A percentile compares a stretch with the other conserved stretches of the same genome.
Conservation (phyloP, 2,797 vertebrate genomes). For the Manis pentadactyla region DNA sequence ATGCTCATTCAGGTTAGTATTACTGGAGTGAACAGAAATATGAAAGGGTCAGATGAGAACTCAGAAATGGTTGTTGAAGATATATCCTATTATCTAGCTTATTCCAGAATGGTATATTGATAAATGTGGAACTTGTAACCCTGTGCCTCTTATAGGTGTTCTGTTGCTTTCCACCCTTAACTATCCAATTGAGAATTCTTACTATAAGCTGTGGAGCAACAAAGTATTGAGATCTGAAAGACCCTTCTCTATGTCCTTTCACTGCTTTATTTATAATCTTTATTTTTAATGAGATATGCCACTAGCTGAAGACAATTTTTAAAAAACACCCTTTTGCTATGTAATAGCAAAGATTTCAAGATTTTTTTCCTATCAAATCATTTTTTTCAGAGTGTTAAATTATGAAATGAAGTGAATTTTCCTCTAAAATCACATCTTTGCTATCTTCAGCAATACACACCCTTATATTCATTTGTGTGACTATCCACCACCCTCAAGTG, state of each 20-base stretch:
- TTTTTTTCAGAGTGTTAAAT: background rate
- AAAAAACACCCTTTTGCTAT: background rate
- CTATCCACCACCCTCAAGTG: background rate
- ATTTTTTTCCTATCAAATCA: background rate
- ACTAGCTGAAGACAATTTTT: background rate
- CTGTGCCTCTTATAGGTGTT: background rate
- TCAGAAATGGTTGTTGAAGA: background rate
- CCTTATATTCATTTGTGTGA: background rate
- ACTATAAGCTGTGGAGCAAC: background rate
- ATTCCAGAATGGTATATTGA: background rate
- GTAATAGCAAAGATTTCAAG: background rate
- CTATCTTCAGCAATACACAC: background rate
- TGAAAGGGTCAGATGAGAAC: background rate
- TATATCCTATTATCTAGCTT: background rate
- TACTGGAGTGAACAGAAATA: background rate
- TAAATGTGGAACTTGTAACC: background rate
- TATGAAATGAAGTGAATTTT: background rate
- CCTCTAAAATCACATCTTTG: background rate
- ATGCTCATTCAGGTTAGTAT: background rate
- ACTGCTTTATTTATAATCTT: background rate
- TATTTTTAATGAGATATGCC: background rate
- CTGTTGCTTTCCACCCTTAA: background rate
- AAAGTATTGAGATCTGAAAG: background rate
- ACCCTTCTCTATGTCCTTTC: background rate
- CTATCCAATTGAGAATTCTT: background rate